Conservation (phyloP, 2,113 vertebrate genomes). For the Ameiurus melas region DNA sequence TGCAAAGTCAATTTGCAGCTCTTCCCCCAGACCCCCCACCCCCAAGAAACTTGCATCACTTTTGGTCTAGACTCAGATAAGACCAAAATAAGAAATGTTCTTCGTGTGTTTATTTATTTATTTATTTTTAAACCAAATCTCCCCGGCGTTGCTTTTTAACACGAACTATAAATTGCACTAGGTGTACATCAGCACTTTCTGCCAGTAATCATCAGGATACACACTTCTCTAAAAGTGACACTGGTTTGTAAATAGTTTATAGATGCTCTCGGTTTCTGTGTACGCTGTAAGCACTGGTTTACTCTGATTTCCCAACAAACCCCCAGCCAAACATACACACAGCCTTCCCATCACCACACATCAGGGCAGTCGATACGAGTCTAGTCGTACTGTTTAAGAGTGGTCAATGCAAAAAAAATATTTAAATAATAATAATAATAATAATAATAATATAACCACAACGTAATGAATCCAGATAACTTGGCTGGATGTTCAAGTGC, state of each 20-base stretch:
- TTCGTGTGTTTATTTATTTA: not conserved
- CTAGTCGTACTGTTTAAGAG: not conserved
- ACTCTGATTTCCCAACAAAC: not conserved
- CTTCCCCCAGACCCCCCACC: no score
- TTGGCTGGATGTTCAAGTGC: slow-evolving; percentile 24
- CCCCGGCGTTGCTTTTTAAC: not conserved
- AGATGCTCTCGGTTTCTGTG: not conserved
- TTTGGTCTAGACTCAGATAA: not conserved
- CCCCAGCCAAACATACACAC: not conserved
- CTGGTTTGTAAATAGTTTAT: not conserved
- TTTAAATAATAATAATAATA: no score
- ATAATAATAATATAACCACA: slow-evolving; percentile 22
- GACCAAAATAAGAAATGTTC: not conserved
- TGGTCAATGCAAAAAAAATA: not conserved
- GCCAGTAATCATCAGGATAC: not conserved
- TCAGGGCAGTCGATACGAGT: not conserved
- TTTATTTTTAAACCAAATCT: not conserved
- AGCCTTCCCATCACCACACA: not conserved
- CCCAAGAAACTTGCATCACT: not conserved
- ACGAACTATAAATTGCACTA: not conserved
- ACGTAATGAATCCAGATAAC: slow-evolving; percentile 8
- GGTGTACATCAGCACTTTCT: not conserved
- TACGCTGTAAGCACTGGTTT: not conserved
- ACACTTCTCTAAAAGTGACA: not conserved
- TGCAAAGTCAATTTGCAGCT: no score